These are phyloP conservation scores for Ophraella communa DNA, from an alignment of 2,888 invertebrate genomes.

Conservation along the genomic window DNA sequence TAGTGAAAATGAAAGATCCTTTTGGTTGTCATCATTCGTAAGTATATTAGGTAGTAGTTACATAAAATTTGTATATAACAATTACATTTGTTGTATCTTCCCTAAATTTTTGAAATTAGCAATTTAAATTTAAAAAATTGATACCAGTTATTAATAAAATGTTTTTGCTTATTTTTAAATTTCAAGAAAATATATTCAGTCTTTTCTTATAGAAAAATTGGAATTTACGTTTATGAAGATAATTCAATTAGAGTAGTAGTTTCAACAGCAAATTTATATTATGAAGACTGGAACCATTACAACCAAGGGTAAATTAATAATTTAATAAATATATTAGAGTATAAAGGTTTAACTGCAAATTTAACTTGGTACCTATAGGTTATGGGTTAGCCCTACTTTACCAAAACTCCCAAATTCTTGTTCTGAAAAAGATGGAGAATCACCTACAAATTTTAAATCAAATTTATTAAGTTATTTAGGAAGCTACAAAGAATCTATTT, in stretches of 20 bases:
- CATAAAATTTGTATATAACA: not conserved
- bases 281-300: constrained; percentile 92
- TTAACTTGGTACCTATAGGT: constrained; percentile 59
- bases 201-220: constrained; percentile 75
- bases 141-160: too few relatives aligned
- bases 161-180: too few relatives aligned
- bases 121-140: too few relatives aligned
- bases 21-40: constrained; percentile 90
- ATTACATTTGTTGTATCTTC: not conserved
- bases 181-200: not conserved
- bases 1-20: constrained; percentile 76
- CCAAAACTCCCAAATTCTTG: constrained; percentile 67
- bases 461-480: constrained; percentile 78
- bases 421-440: constrained; percentile 71
- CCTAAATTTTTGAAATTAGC: too few relatives aligned
- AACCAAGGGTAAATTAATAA: constrained; percentile 77
- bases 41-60: constrained; percentile 51
- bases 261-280: constrained; percentile 90
- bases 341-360: not conserved
- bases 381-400: constrained; percentile 89
- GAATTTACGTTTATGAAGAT: constrained; percentile 83
- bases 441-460: constrained; percentile 82
- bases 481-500: constrained; percentile 72
- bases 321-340: too few relatives aligned
- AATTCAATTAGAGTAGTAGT: constrained; percentile 84